Conservation (phyloP, 2,797 vertebrate genomes). For the Balearica regulorum region DNA sequence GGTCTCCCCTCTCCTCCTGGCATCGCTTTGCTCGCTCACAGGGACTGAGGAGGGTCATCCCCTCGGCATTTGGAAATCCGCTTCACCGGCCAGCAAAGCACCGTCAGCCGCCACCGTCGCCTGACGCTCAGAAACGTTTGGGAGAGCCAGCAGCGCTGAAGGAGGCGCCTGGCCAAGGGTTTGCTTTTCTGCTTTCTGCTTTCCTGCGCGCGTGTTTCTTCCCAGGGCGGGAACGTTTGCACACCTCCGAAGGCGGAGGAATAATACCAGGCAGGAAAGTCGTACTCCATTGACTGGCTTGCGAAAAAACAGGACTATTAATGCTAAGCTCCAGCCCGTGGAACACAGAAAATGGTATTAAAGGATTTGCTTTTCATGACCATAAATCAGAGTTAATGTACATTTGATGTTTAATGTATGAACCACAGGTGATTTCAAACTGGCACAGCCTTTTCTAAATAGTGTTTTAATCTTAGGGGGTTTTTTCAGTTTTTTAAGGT, state of each 20-base stretch:
- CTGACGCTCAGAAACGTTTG: background rate
- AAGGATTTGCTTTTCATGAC: constrained; percentile 80
- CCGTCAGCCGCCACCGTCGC: background rate
- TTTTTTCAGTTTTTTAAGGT: constrained; percentile 55
- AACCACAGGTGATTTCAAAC: constrained; percentile 78
- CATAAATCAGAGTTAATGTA: constrained; percentile 79
- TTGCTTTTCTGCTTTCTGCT: background rate
- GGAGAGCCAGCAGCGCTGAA: background rate
- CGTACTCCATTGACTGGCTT: background rate
- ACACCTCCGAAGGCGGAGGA: background rate
- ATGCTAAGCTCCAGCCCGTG: constrained; percentile 63
- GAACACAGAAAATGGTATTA: constrained; percentile 74
- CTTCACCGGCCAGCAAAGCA: background rate
- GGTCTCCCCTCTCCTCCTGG: background rate
- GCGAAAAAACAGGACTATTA: constrained; percentile 42
- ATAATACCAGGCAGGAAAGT: background rate
- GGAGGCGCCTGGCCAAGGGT: background rate
- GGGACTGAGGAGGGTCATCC: background rate
- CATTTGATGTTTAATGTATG: constrained; percentile 83
- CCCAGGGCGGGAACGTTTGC: background rate
- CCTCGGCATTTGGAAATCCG: background rate
- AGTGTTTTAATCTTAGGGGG: constrained; percentile 76
- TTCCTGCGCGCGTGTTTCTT: background rate
- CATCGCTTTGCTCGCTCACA: accelerated
- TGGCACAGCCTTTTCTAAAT: constrained; percentile 75